Conservation (phyloP, 2,888 invertebrate genomes). For the Dasysyrphus albostriatus region DNA sequence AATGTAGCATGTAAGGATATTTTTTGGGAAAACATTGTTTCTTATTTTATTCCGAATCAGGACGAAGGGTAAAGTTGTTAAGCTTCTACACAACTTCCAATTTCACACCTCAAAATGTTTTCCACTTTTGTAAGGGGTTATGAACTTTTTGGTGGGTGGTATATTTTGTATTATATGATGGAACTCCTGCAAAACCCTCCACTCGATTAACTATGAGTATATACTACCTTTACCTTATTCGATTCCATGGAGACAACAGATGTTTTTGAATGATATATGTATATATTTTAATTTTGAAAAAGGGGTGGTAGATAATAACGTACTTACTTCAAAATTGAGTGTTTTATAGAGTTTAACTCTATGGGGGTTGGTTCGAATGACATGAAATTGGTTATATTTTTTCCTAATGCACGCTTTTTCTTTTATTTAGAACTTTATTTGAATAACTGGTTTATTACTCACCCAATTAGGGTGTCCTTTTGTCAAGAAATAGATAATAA, state of each 20-base stretch:
- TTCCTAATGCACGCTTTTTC: conserved; percentile 29
- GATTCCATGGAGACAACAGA: conserved; percentile 75
- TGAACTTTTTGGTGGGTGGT: conserved; percentile 18
- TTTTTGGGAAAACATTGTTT: conserved; percentile 27
- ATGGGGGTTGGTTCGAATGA: conserved; percentile 36
- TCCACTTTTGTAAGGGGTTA: conserved; percentile 2
- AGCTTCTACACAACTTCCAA: conserved; percentile 46
- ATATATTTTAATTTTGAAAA: conserved; percentile 61
- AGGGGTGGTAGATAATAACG: conserved; percentile 46
- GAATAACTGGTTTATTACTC: conserved; percentile 35
- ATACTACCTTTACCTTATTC: background rate
- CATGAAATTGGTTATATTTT: conserved; percentile 53
- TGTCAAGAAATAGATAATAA: background rate
- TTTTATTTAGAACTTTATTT: conserved; percentile 6
- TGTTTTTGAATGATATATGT: conserved; percentile 72
- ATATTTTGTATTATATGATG: conserved; percentile 35
- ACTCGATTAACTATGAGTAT: background rate
- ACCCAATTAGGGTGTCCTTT: conserved; percentile 24
- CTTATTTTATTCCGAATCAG: conserved; percentile 15
- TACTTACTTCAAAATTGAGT: conserved; percentile 47
- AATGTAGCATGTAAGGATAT: conserved; percentile 19
- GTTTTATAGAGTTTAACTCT: conserved; percentile 29
- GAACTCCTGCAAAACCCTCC: conserved; percentile 31
- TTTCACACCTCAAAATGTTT: conserved; percentile 63
- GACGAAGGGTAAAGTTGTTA: conserved; percentile 36